Evolutionary conservation across 2,113 vertebrate genomes (phyloP), one percentile per base, ranked within the genome.

Genomic region (Oceanites oceanicus): DNA sequence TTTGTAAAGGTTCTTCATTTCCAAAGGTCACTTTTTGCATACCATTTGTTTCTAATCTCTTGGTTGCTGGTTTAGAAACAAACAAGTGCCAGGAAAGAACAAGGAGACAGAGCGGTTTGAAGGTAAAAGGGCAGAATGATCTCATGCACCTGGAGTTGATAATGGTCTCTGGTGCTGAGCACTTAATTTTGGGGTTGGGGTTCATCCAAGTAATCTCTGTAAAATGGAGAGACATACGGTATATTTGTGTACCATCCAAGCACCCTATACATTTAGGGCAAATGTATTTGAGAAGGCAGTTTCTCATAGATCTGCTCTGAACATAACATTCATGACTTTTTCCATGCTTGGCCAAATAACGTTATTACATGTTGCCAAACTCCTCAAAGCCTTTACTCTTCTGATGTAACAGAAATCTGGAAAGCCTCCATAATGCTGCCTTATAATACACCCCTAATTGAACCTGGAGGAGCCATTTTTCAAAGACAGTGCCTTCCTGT

Each of bases 21-120:
- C 56, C 83, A 95, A 92, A 96, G 91, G 91, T 96, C 86, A 91
- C 36, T 13, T 75, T 92, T 91, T 96, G 79, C 83, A 94, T 94
- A 78, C 29, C 27, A 72, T 94, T 96, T 93, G 34, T 86, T 96
- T 91, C 68, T 92, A 87, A 95, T 91, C 63, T 77, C 63, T 72
- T 32, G 23, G 50, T 96, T 88, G n/a, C 76, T 81, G 59, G 47
- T 93, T 93, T 81, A 84, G 95, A 92, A 96, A 78, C 42, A 93
- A 92, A 88, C 53, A 83, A 90, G 45, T 44, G 47, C 75, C 79
- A 86, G 71, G n/a, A 83, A 85, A 59, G 59, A 94, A 67, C 19
- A 92, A 77, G 63, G 47, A 88, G 86, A 56, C n/a, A 50, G 38
- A 84, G 49, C 0, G 2, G 47, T 84, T 91, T 92, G 75, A 92